Base-by-base conservation (phyloP, 2,888 invertebrate genomes). In the Calliphora vomitoria region DNA sequence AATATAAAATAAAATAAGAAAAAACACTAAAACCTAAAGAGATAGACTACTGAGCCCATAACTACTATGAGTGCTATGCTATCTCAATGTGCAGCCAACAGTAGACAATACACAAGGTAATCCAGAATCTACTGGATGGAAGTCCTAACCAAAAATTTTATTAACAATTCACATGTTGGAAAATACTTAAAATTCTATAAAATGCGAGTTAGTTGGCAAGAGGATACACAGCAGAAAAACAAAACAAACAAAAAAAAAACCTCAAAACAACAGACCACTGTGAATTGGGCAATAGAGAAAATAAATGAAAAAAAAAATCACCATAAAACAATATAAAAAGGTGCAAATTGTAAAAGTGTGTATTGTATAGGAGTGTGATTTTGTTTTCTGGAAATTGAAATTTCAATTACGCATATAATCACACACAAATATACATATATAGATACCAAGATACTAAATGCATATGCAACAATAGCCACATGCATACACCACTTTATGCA, bases 101-200 rank as follows among this genome's bases (percentile, higher is more conserved):
- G 10, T 38, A 60, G 4, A 53, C 50, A 79, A 53, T 62, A 68
- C 20, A 62, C 62, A 55, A 86, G 62, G 72, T 69, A 69, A 62
- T 71, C 20, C 47, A 4, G 4, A 38, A 50, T 18, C 18, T n/a
- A 38, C 50, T 62, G 4, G 41, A 50, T 50, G 50, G 55, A 82
- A 72, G 31, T 47, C 41, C 50, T 62, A 64, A 86, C 66, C 62
- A 60, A 72, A 69, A 72, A 69, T 71, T 87, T 87, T 85, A 85
- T 85, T 84, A 87, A 82, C 87, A 82, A 41, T 82, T 82, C 79
- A 75, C 87, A 85, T 87, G 87, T 50, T 87, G 41, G n/a, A 74
- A 82, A 79, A 69, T 75, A 85, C 64, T 82, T 82, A 74, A 75
- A 82, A 82, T 74, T 80, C 50, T 8, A 3, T 60, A 41, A 31